phyloP scores from a whole-genome alignment of 2,888 invertebrate genomes.

The Epistrophe eligans region DNA sequence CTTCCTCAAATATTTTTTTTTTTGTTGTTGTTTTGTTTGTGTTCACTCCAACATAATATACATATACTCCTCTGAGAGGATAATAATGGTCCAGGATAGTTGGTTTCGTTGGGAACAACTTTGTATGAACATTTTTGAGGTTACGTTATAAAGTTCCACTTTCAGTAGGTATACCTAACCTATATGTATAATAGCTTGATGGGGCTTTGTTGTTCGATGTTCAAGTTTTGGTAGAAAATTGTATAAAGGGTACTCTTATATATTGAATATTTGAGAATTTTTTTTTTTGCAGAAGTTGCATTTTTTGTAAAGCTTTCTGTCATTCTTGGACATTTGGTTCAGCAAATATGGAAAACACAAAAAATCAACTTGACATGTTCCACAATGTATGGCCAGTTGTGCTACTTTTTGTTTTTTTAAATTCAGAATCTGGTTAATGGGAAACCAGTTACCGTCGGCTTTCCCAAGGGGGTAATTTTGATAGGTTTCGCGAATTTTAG shows the following conservation, averaged over 20 bases:
- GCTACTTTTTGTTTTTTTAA: not conserved
- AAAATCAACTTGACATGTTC: not conserved
- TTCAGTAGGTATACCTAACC: too few species aligned
- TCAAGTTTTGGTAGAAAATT: constrained; percentile 5
- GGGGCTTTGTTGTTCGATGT: constrained; percentile 1
- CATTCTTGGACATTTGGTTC: constrained; percentile 12
- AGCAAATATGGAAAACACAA: not conserved
- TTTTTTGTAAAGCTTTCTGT: constrained; percentile 49
- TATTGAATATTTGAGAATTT: constrained; percentile 58
- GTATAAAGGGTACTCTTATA: constrained; percentile 21
- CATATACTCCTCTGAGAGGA: not conserved
- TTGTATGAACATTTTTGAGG: constrained; percentile 58
- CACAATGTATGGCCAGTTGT: constrained; percentile 25
- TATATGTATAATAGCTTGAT: not conserved
- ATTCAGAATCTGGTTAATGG: constrained; percentile 37
- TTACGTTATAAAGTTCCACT: constrained; percentile 38
- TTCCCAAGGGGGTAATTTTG: constrained; percentile 36
- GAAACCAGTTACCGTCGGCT: not conserved
- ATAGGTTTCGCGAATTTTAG: not conserved
- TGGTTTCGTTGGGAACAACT: constrained; percentile 6
- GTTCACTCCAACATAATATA: constrained; percentile 12
- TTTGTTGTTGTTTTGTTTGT: not conserved
- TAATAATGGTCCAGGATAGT: constrained; percentile 17
- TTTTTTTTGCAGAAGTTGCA: constrained; percentile 36
- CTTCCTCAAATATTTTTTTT: constrained; percentile 27